Percentiles rank a stretch among this genome's conserved stretches.
These are phyloP conservation scores for Chaenodraco wilsoni DNA, from an alignment of 2,797 vertebrate species.

Conservation along the genomic window DNA sequence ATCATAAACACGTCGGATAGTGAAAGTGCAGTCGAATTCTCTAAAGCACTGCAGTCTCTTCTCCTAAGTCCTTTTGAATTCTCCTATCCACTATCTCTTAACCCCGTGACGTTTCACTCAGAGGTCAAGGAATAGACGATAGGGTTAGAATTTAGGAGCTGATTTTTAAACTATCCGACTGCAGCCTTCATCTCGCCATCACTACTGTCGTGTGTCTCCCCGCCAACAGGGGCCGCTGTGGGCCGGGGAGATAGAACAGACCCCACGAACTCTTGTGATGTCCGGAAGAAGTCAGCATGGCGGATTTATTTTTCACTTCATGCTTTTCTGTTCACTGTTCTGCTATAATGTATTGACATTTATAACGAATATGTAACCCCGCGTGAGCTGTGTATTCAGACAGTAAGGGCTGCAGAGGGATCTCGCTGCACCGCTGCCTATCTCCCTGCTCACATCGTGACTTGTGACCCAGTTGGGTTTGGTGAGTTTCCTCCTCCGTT, in stretches of 20 bases:
- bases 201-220: background rate
- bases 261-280: background rate
- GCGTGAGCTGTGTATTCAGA: accelerated
- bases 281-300: slow-evolving; percentile 58
- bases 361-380: accelerated
- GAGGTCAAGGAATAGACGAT: too few relatives aligned
- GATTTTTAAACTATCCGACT: too few relatives aligned
- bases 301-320: slow-evolving; percentile 27
- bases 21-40: too few relatives aligned
- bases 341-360: accelerated
- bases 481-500: slow-evolving; percentile 55
- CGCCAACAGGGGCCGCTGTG: slow-evolving; percentile 45
- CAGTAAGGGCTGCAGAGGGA: background rate
- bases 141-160: too few relatives aligned
- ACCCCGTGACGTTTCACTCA: too few relatives aligned
- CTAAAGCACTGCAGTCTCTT: too few relatives aligned
- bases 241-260: background rate
- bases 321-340: background rate
- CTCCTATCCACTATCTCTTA: too few relatives aligned
- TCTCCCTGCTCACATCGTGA: slow-evolving; percentile 20
- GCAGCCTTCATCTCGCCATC: too few relatives aligned
- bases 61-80: too few relatives aligned
- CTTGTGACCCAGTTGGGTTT: slow-evolving; percentile 49
- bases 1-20: too few relatives aligned
- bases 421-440: background rate